Evolutionary conservation across 2,888 invertebrate genomes (phyloP).

Genomic region (Dicycla oo): DNA sequence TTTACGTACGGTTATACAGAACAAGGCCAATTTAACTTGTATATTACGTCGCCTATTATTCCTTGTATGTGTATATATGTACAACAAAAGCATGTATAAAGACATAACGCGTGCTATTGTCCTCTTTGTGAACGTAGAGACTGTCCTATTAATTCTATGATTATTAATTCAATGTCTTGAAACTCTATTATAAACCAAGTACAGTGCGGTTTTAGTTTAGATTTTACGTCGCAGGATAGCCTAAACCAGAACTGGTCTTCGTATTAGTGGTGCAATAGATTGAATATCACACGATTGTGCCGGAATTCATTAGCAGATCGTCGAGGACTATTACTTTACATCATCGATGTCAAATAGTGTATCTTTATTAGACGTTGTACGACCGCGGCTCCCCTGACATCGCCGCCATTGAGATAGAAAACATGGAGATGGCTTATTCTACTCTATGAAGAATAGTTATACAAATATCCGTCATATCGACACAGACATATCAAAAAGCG

Average conservation of each 20-base stretch:
- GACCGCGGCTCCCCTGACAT: too few relatives aligned
- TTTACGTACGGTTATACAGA: not conserved
- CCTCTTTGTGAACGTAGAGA: not conserved
- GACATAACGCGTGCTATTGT: conserved; percentile 2
- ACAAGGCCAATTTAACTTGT: not conserved
- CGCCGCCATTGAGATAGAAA: too few relatives aligned
- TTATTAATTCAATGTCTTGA: conserved; percentile 8
- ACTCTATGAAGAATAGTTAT: too few relatives aligned
- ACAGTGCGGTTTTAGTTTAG: not conserved
- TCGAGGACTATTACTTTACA: too few relatives aligned
- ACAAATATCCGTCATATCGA: too few relatives aligned
- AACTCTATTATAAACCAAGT: not conserved
- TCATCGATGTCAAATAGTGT: too few relatives aligned
- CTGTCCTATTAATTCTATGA: too few relatives aligned
- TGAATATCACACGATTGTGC: not conserved
- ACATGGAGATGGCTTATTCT: too few relatives aligned
- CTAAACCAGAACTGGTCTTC: not conserved
- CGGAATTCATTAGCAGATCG: too few relatives aligned
- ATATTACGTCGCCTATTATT: not conserved
- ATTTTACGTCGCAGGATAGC: not conserved
- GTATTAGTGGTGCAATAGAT: not conserved
- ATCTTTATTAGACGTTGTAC: too few relatives aligned
- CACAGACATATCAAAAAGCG: too few relatives aligned
- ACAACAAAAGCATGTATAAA: not conserved
- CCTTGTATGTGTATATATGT: not conserved